Conservation (phyloP, 2,888 invertebrate genomes). For the Xanthia togata region DNA sequence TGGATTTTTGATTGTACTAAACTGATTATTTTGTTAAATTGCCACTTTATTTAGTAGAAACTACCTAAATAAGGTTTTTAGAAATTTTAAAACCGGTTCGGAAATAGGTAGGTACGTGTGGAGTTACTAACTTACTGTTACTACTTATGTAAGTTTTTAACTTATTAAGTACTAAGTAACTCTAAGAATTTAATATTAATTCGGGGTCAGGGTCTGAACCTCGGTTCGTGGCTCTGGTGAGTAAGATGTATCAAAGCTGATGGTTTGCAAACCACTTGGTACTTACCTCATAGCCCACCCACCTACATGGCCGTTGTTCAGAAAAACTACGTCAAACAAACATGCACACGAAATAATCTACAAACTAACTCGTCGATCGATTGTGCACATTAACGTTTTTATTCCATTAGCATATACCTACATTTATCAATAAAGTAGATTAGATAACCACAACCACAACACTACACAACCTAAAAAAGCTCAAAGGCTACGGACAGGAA, state of each 20-base stretch:
- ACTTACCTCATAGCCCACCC: constrained; percentile 1
- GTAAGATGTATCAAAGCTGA: background rate
- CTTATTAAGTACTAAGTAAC: background rate
- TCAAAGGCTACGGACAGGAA: constrained; percentile 49
- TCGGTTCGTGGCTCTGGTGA: background rate
- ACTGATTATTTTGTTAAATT: constrained; percentile 19
- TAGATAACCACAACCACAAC: constrained; percentile 56
- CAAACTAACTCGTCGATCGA: constrained; percentile 40
- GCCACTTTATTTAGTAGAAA: constrained; percentile 3
- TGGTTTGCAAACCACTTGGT: background rate
- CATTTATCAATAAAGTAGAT: constrained; percentile 58
- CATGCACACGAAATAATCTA: constrained; percentile 45
- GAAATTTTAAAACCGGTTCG: background rate
- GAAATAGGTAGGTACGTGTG: background rate
- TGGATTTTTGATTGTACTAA: constrained; percentile 28
- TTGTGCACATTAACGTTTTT: constrained; percentile 55
- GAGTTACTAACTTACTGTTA: too few species aligned
- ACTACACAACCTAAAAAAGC: constrained; percentile 44
- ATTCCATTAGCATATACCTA: constrained; percentile 53
- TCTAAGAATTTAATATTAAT: background rate
- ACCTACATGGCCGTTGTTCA: background rate
- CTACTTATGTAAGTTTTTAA: too few species aligned
- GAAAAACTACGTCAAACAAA: constrained; percentile 41
- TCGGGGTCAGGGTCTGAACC: background rate
- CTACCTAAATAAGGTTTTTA: background rate